Evolutionary conservation across 2,113 vertebrate species (phyloP).

Genomic region (Tursiops truncatus): DNA sequence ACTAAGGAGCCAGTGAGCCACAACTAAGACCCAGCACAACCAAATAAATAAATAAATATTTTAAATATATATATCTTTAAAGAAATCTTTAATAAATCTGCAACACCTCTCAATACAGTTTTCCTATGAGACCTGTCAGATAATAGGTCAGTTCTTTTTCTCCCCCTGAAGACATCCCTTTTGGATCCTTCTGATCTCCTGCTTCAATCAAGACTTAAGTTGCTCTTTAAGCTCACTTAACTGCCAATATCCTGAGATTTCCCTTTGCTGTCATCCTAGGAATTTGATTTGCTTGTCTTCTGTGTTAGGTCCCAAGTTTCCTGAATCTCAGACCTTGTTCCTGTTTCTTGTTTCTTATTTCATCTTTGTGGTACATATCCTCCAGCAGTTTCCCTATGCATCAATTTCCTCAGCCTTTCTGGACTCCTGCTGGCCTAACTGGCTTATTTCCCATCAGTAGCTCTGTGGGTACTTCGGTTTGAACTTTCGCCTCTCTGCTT

Average conservation of each 20-base stretch:
- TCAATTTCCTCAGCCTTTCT: background rate
- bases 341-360: background rate
- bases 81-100: background rate
- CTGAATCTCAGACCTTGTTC: background rate
- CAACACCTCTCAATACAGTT: background rate
- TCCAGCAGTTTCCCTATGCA: background rate
- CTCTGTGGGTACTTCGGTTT: background rate
- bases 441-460: background rate
- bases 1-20: too few species aligned
- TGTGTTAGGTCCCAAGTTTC: background rate
- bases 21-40: too few species aligned
- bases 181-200: background rate
- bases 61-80: background rate
- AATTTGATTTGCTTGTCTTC: background rate
- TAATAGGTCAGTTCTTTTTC: background rate
- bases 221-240: background rate
- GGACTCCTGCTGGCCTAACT: background rate
- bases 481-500: constrained; percentile 15
- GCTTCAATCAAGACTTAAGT: background rate
- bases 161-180: background rate
- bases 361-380: background rate
- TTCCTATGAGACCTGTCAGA: background rate
- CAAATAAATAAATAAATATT: too few species aligned
- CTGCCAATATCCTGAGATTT: background rate
- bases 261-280: background rate